These are phyloP conservation scores for Oriolus oriolus DNA, from an alignment of 2,113 vertebrate genomes.

Conservation along the genomic window DNA sequence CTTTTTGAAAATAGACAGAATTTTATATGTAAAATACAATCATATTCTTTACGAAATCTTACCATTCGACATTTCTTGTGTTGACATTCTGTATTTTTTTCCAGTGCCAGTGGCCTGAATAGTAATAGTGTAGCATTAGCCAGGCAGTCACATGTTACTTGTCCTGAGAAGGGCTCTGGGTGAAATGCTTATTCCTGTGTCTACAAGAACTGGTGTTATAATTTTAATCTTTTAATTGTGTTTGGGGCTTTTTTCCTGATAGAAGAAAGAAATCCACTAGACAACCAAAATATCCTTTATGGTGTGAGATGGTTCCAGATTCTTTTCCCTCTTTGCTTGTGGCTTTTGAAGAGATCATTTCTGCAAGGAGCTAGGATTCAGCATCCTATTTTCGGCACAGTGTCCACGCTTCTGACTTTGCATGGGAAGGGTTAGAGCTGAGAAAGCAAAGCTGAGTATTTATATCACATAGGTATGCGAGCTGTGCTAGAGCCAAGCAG, in stretches of 20 bases:
- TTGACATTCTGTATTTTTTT: neutral
- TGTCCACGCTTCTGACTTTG: neutral
- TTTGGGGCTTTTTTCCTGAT: neutral
- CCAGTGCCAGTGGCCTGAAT: neutral
- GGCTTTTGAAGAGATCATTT: neutral
- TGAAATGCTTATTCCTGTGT: neutral
- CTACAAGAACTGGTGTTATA: neutral
- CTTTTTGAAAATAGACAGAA: neutral
- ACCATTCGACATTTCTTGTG: neutral
- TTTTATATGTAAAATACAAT: conserved; percentile 28
- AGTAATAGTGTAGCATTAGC: neutral
- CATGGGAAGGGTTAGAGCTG: neutral
- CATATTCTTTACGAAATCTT: neutral
- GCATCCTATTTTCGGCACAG: neutral
- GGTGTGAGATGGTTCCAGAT: neutral
- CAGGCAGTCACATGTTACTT: neutral
- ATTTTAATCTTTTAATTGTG: neutral
- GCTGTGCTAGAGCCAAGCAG: neutral
- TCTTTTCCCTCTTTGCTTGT: neutral
- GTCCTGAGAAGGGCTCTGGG: neutral
- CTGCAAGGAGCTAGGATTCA: neutral
- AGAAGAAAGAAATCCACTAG: neutral
- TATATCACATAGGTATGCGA: neutral
- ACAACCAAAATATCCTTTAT: neutral
- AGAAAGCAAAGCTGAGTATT: conserved; percentile 9